phyloP scores from a whole-genome alignment of 2,113 vertebrate species.

The Microcebus murinus region DNA sequence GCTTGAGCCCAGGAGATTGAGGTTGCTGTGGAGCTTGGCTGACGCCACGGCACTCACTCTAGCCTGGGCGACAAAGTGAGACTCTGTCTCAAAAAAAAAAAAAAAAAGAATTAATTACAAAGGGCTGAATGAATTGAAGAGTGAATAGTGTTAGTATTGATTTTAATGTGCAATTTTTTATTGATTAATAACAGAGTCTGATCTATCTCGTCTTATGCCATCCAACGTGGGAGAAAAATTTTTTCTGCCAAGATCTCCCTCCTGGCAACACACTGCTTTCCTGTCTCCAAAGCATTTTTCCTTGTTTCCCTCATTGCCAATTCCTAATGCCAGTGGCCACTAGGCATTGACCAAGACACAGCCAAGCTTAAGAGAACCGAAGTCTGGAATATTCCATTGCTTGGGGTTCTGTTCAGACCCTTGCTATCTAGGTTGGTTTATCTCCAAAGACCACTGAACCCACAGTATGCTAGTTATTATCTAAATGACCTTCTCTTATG shows the following conservation, averaged over 20 bases:
- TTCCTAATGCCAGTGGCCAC: neutral
- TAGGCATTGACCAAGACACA: neutral
- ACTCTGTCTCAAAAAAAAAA: too few relatives aligned
- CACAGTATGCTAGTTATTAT: neutral
- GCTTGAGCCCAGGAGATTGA: too few relatives aligned
- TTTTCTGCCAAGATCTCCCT: neutral
- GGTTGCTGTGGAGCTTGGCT: too few relatives aligned
- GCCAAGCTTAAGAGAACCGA: neutral
- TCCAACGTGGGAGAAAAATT: neutral
- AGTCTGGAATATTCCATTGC: neutral
- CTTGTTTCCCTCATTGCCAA: neutral
- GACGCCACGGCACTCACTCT: too few relatives aligned
- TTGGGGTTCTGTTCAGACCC: neutral
- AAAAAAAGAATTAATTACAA: neutral
- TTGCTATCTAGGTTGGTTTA: neutral
- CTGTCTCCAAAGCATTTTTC: neutral
- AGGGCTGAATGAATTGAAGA: neutral
- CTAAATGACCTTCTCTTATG: neutral
- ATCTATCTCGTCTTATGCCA: neutral
- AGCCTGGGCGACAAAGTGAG: too few relatives aligned
- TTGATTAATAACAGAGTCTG: neutral
- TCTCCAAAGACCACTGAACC: neutral
- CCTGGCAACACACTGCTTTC: rapidly evolving
- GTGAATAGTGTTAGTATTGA: neutral
- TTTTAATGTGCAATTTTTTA: neutral